Evolutionary conservation across 2,113 vertebrate species (phyloP).

Genomic region (Haplotaxodon microlepis): DNA sequence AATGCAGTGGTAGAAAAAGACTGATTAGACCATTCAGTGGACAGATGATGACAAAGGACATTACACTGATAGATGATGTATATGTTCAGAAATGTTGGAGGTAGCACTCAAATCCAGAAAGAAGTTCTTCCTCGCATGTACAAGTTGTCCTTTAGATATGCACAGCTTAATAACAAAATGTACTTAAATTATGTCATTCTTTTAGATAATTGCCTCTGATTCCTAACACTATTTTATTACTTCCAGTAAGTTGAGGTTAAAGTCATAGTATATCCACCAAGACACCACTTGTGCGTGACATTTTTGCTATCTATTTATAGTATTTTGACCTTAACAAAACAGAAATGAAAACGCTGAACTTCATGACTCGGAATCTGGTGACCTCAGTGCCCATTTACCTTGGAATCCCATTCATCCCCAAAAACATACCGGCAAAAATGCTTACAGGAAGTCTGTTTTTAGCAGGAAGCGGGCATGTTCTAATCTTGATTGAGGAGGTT

Average conservation of each 20-base stretch:
- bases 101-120: background rate
- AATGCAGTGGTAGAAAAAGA: background rate
- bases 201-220: background rate
- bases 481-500: constrained; percentile 72
- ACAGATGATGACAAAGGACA: background rate
- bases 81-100: background rate
- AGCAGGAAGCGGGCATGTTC: constrained; percentile 45
- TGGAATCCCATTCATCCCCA: background rate
- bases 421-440: background rate
- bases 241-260: background rate
- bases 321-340: background rate
- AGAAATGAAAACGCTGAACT: background rate
- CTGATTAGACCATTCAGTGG: background rate
- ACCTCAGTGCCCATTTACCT: background rate
- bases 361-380: background rate
- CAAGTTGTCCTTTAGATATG: background rate
- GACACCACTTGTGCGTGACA: background rate
- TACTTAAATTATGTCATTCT: background rate
- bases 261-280: background rate
- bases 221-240: background rate
- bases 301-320: background rate
- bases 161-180: background rate
- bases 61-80: background rate
- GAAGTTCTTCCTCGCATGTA: background rate
- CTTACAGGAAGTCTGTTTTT: constrained; percentile 50